Conservation (phyloP, 2,797 vertebrate species). For the Rhinichthys osculus region DNA sequence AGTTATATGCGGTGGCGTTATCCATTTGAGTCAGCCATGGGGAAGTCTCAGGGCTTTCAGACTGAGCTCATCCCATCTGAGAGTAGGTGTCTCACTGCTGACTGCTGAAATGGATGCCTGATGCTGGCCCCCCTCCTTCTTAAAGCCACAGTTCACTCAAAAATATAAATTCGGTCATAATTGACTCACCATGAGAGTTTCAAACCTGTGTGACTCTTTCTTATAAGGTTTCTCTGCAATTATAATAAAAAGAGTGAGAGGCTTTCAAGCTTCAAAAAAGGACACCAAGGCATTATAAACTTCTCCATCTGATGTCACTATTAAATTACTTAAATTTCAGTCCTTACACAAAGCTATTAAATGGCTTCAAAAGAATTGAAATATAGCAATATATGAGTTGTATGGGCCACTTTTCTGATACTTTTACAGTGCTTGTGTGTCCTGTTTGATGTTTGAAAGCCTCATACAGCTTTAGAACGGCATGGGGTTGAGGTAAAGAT, state of each 20-base stretch:
- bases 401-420: background rate
- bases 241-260: background rate
- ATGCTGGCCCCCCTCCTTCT: background rate
- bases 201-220: background rate
- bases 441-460: background rate
- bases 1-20: slow-evolving; percentile 68
- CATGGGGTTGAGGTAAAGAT: background rate
- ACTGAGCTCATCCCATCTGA: slow-evolving; percentile 68
- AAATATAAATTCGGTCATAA: background rate
- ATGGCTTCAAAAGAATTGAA: background rate
- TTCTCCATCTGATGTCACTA: background rate
- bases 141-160: slow-evolving; percentile 11
- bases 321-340: background rate
- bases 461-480: background rate
- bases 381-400: background rate
- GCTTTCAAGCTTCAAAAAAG: background rate
- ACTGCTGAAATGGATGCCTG: slow-evolving; percentile 57
- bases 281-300: background rate
- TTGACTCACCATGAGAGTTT: background rate
- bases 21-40: slow-evolving; percentile 62
- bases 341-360: background rate
- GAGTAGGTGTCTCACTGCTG: slow-evolving; percentile 62
- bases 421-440: background rate
- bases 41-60: slow-evolving; percentile 66
- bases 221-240: background rate